Evolutionary conservation across 2,888 invertebrate genomes (phyloP).

Genomic region (Zaprionus obscuricornis): DNA sequence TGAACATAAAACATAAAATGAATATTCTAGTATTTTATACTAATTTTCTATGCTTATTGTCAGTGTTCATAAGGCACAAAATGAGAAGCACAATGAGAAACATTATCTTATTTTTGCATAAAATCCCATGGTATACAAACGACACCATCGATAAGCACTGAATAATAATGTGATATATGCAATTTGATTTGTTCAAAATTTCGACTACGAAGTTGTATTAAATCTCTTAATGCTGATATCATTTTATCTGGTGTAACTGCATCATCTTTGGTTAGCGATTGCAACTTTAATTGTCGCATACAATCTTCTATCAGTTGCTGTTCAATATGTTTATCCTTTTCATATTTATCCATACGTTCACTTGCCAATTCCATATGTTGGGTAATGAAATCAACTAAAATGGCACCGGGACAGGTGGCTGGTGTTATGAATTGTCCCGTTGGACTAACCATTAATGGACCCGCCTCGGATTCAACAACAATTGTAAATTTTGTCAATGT

Average conservation of each 20-base stretch:
- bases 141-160: conserved; percentile 94
- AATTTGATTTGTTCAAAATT: conserved; percentile 87
- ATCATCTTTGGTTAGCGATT: conserved; percentile 93
- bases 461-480: conserved; percentile 90
- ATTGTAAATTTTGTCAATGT: conserved; percentile 89
- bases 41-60: conserved; percentile 57
- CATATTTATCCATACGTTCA: conserved; percentile 85
- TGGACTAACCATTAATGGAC: conserved; percentile 96
- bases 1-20: too few species aligned
- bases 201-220: conserved; percentile 85
- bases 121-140: conserved; percentile 97
- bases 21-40: too few species aligned
- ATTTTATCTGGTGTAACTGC: conserved; percentile 95
- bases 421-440: conserved; percentile 97
- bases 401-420: conserved; percentile 93
- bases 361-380: conserved; percentile 90
- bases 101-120: conserved; percentile 51
- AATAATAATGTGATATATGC: conserved; percentile 95
- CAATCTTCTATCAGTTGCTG: conserved; percentile 88
- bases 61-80: conserved; percentile 57
- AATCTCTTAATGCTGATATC: conserved; percentile 91
- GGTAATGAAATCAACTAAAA: conserved; percentile 92
- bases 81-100: conserved; percentile 2
- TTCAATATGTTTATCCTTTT: conserved; percentile 91
- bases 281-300: conserved; percentile 87